phyloP scores from a whole-genome alignment of 2,888 invertebrate genomes.

The Resseliella maxima region DNA sequence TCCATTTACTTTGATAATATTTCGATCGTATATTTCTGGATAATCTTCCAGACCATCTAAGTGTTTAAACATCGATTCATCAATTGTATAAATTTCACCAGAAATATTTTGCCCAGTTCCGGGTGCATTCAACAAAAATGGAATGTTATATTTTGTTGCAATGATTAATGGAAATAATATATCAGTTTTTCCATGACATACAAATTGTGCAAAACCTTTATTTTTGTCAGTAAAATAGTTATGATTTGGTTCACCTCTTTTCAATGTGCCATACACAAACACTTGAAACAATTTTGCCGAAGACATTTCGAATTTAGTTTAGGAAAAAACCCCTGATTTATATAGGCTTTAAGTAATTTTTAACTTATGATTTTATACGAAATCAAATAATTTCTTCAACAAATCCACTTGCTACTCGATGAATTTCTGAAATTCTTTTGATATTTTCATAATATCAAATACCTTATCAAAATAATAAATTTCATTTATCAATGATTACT shows the following conservation, averaged over 20 bases:
- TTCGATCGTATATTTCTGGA: conserved; percentile 63
- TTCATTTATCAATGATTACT: too few species aligned
- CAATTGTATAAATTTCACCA: conserved; percentile 89
- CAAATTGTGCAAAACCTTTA: conserved; percentile 70
- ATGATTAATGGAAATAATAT: conserved; percentile 79
- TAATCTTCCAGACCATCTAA: conserved; percentile 88
- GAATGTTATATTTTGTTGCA: conserved; percentile 89
- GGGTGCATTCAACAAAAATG: conserved; percentile 82
- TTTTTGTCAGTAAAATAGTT: conserved; percentile 74
- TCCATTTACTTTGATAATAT: not conserved
- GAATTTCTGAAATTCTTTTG: too few species aligned
- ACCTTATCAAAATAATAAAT: too few species aligned
- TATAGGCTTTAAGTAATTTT: too few species aligned
- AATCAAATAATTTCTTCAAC: too few species aligned
- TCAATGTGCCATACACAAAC: conserved; percentile 94
- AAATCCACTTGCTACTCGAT: too few species aligned
- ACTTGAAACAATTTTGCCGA: conserved; percentile 70
- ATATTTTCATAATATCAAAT: too few species aligned
- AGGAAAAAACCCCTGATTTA: too few species aligned
- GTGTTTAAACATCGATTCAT: conserved; percentile 77
- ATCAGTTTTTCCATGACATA: not conserved
- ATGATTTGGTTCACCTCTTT: conserved; percentile 88
- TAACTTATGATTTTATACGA: too few species aligned
- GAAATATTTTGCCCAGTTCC: conserved; percentile 72
- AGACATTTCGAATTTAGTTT: not conserved